Conservation (phyloP, 2,797 vertebrate genomes). For the Molossus alvarezi region DNA sequence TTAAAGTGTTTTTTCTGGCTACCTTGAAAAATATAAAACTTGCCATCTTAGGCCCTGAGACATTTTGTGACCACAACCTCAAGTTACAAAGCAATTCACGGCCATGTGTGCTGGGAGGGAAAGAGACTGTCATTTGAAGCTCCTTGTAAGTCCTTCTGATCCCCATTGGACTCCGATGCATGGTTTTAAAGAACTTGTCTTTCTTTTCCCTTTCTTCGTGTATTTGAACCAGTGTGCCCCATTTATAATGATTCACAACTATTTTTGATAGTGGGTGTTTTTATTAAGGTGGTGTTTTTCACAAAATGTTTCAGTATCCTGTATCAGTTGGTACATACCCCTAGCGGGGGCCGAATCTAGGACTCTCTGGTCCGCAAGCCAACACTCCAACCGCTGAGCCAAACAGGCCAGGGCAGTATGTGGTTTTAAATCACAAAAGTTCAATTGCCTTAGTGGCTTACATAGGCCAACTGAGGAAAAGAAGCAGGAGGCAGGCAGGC, state of each 20-base stretch:
- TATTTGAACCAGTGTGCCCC: background rate
- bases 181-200: slow-evolving; percentile 4
- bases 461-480: background rate
- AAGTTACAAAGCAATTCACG: background rate
- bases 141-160: background rate
- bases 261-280: background rate
- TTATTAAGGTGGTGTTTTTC: background rate
- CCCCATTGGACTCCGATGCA: background rate
- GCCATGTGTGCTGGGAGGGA: background rate
- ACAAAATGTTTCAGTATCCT: slow-evolving; percentile 4
- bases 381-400: no score
- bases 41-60: background rate
- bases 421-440: background rate
- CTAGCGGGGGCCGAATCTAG: no score
- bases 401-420: background rate
- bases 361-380: no score
- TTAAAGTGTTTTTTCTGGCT: background rate
- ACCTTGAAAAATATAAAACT: background rate
- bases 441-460: background rate
- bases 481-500: background rate
- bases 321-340: background rate
- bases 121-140: background rate
- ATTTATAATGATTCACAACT: background rate
- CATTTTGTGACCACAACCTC: background rate
- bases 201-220: background rate